Percentiles rank a stretch among this genome's conserved stretches.
phyloP scores from a whole-genome alignment of 2,888 invertebrate genomes.

The Aelia acuminata region DNA sequence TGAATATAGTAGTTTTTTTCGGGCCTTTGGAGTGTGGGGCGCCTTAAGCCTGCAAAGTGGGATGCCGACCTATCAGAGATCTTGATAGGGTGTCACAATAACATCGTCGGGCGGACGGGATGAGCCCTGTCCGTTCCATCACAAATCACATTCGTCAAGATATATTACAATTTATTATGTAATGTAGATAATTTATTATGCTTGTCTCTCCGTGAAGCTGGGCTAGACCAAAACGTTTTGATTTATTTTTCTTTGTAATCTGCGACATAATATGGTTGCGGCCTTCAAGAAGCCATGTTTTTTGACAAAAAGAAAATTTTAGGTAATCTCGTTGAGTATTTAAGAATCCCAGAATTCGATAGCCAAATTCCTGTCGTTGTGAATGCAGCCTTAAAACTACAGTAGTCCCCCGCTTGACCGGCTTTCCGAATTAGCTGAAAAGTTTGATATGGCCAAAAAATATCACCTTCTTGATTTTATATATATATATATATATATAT shows the following conservation, averaged over 20 bases:
- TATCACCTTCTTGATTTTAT: too few species aligned
- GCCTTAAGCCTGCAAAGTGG: background rate
- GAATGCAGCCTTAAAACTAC: too few species aligned
- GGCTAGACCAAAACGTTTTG: background rate
- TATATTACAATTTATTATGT: conserved; percentile 43
- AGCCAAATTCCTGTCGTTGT: too few species aligned
- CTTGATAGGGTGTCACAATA: conserved; percentile 49
- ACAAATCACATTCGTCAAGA: conserved; percentile 37
- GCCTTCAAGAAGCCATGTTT: too few species aligned
- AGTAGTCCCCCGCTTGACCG: too few species aligned
- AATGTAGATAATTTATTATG: conserved; percentile 35
- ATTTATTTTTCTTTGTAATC: background rate
- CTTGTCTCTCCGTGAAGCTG: background rate
- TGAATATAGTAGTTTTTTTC: conserved; percentile 1
- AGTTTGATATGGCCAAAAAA: too few species aligned
- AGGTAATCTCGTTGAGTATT: too few species aligned
- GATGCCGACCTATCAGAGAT: background rate
- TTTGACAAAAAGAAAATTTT: too few species aligned
- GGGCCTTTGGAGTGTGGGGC: background rate
- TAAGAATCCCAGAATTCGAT: too few species aligned
- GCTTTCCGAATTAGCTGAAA: too few species aligned
- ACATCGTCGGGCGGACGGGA: background rate
- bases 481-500: too few species aligned
- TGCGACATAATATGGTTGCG: too few species aligned
- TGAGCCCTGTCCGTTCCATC: background rate